Evolutionary conservation across 2,113 vertebrate species (phyloP), one percentile per base, ranked within the genome.

Genomic region (Eolophus roseicapilla): DNA sequence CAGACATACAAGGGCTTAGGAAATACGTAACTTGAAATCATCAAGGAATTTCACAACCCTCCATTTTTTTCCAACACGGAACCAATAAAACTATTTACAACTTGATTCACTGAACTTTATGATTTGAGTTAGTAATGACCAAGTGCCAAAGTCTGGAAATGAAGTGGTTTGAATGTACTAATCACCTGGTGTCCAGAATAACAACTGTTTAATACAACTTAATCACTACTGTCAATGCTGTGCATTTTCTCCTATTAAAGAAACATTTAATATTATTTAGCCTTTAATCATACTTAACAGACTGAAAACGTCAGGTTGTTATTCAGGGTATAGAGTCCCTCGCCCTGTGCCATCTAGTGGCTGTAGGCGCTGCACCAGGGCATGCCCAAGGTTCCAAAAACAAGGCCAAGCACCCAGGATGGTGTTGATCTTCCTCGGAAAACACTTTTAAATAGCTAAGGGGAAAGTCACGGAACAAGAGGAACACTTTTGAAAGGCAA

Each of bases 81-180:
- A 73, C 91, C 85, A 93, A 94, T 93, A 95, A 96, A 96, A 95
- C 57, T 83, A 71, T 92, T 96, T 93, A 93, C 82, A 88, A 86
- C 67, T 88, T 95, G 95, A 97, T 93, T 97, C 96, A 96, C 49
- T 70, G 88, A 76, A 71, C 93, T 97, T 97, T 95, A 96, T 39
- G 75, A 74, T 82, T 81, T 63, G 88, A 88, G 43, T 91, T 92
- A 46, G 18, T 83, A 93, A 90, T 80, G 87, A 88, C 59, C 76
- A 68, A 94, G 93, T 96, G 89, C 89, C 91, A 82, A 96, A 82
- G 93, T 81, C 89, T 93, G 95, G 92, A 93, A 95, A 92, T 94
- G 68, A 94, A 96, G 96, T 93, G 92, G 92, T 92, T 91, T 94
- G 89, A 55, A 37, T 55, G 55, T n/a, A 75, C 85, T 96, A 96